Percentiles rank a stretch among this genome's conserved stretches.
Evolutionary conservation across 2,113 vertebrate species (phyloP).

Genomic region (Atractosteus spatula): DNA sequence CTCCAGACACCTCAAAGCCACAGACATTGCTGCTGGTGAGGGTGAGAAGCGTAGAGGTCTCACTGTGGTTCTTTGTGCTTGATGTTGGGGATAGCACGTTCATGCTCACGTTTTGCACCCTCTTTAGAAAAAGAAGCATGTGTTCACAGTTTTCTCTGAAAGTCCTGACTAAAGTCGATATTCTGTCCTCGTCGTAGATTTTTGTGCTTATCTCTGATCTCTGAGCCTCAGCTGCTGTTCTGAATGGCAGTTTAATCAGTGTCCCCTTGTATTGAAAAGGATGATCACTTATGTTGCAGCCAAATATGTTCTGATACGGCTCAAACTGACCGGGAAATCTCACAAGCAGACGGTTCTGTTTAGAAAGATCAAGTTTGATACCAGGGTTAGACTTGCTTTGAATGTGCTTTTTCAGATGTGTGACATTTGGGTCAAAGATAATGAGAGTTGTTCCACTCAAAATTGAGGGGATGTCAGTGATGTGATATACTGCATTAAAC

Average conservation of each 20-base stretch:
- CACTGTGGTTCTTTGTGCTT: conserved; percentile 8
- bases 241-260: conserved; percentile 53
- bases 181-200: conserved; percentile 30
- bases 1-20: conserved; percentile 13
- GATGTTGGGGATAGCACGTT: conserved; percentile 24
- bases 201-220: conserved; percentile 40
- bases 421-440: conserved; percentile 59
- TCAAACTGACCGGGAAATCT: conserved; percentile 54
- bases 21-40: conserved; percentile 21
- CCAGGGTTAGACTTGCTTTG: conserved; percentile 31
- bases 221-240: conserved; percentile 50
- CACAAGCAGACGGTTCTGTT: conserved; percentile 14
- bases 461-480: conserved; percentile 50
- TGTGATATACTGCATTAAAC: conserved; percentile 56
- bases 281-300: conserved; percentile 33
- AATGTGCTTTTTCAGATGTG: conserved; percentile 53
- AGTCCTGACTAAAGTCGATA: conserved; percentile 28
- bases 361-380: conserved; percentile 49
- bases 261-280: conserved; percentile 45
- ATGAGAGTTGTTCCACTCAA: conserved; percentile 48
- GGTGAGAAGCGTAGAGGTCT: neutral
- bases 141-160: conserved; percentile 37
- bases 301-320: conserved; percentile 48
- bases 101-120: conserved; percentile 41
- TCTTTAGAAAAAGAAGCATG: conserved; percentile 51